Conservation (phyloP, 2,797 vertebrate genomes). For the Acipenser transmontanus region DNA sequence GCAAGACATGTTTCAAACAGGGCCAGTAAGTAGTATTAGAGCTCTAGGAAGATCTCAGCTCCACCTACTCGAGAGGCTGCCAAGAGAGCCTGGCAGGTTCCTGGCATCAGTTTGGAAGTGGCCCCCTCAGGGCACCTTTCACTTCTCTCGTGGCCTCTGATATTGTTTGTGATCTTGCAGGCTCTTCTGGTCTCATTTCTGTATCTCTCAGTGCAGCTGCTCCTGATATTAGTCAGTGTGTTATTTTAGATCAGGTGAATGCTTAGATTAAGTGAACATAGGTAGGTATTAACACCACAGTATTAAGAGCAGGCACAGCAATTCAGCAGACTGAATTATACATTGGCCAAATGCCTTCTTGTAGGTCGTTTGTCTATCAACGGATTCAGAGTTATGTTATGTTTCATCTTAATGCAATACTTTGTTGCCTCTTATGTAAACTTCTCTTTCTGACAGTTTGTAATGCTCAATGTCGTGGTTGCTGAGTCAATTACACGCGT, state of each 20-base stretch:
- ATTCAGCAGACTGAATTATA: no score
- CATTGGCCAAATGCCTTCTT: no score
- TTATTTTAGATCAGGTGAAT: background rate
- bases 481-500: no score
- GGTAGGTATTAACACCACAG: background rate
- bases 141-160: slow-evolving; percentile 26
- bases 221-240: slow-evolving; percentile 35
- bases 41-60: slow-evolving; percentile 53
- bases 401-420: no score
- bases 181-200: slow-evolving; percentile 24
- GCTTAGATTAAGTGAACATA: background rate
- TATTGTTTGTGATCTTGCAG: slow-evolving; percentile 35
- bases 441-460: no score
- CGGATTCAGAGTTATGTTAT: no score
- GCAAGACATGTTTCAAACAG: slow-evolving; percentile 68
- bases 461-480: no score
- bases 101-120: slow-evolving; percentile 52
- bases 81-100: slow-evolving; percentile 52
- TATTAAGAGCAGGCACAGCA: no score
- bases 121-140: slow-evolving; percentile 59
- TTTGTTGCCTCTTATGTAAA: no score
- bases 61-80: slow-evolving; percentile 67
- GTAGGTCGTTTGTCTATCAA: no score
- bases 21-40: slow-evolving; percentile 63
- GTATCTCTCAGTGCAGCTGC: slow-evolving; percentile 31